Percentiles rank a stretch among this genome's conserved stretches.
Evolutionary conservation across 2,888 invertebrate genomes (phyloP).

Genomic region (Drosophila neutralis): DNA sequence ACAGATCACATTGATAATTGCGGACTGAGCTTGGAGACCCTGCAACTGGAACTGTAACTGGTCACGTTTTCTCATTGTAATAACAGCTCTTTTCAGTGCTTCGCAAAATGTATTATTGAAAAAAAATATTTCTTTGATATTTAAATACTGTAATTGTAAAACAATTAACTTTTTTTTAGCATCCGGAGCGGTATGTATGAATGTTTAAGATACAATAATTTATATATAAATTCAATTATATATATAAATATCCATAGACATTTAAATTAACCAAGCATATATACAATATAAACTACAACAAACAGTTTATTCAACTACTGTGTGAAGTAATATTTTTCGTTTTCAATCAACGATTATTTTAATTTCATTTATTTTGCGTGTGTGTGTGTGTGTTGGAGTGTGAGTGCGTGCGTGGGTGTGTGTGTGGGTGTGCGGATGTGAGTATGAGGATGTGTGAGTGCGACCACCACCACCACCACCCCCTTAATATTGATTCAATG

Average conservation of each 20-base stretch:
- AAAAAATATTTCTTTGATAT: constrained; percentile 19
- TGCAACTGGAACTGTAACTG: constrained; percentile 23
- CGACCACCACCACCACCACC: constrained; percentile 13
- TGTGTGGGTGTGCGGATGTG: constrained; percentile 17
- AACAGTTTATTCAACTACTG: constrained; percentile 42
- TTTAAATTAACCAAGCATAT: constrained; percentile 32
- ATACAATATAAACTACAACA: constrained; percentile 16
- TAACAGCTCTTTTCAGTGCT: constrained; percentile 81
- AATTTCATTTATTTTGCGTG: constrained; percentile 12
- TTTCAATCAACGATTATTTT: constrained; percentile 23
- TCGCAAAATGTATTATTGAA: constrained; percentile 62
- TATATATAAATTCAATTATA: constrained; percentile 40
- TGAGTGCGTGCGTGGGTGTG: constrained; percentile 16
- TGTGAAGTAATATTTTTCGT: constrained; percentile 36
- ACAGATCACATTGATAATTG: neutral
- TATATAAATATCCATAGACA: constrained; percentile 39
- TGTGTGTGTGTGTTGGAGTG: constrained; percentile 23
- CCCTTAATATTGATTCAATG: constrained; percentile 14
- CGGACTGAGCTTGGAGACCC: constrained; percentile 2
- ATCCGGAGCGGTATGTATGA: constrained; percentile 82
- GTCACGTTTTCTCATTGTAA: constrained; percentile 63
- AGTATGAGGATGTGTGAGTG: constrained; percentile 13
- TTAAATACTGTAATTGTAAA: constrained; percentile 68
- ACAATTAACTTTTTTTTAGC: constrained; percentile 75
- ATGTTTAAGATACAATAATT: constrained; percentile 52